phyloP scores from a whole-genome alignment of 2,113 vertebrate genomes.

The Pelvicachromis taeniatus region DNA sequence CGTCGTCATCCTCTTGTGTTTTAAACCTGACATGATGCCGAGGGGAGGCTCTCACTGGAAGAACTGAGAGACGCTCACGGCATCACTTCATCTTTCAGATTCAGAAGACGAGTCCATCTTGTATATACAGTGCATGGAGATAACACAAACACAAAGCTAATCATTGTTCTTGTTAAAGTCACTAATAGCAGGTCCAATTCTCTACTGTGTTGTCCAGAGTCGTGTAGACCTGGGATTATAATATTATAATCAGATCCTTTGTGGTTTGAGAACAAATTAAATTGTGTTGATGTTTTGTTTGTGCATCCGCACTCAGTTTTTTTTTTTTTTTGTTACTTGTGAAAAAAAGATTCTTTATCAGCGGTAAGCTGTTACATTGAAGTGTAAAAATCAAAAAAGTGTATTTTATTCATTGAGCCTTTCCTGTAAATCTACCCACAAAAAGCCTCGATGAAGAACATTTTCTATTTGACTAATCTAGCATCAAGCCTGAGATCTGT shows the following conservation, averaged over 20 bases:
- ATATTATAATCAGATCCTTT: no score
- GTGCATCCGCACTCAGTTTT: background rate
- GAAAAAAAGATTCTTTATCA: background rate
- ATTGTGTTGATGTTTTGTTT: background rate
- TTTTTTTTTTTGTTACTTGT: background rate
- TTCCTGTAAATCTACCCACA: background rate
- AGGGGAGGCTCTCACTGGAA: fast-evolving
- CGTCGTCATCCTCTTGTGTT: background rate
- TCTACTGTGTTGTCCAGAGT: background rate
- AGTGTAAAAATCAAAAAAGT: background rate
- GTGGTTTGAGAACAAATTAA: background rate
- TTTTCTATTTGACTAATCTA: background rate
- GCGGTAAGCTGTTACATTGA: background rate
- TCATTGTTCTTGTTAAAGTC: background rate
- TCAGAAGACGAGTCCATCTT: background rate
- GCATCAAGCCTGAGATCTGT: slow-evolving; percentile 1
- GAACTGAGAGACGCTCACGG: background rate
- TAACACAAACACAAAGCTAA: background rate
- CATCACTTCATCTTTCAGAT: background rate
- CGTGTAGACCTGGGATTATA: background rate
- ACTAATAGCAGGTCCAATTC: background rate
- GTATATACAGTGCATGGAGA: background rate
- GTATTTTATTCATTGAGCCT: background rate
- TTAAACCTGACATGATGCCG: background rate
- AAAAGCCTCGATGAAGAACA: background rate